Percentiles rank a stretch among this genome's conserved stretches.
Evolutionary conservation across 1,140 invertebrate species (phyloP).

Genomic region (Anadara kagoshimensis): DNA sequence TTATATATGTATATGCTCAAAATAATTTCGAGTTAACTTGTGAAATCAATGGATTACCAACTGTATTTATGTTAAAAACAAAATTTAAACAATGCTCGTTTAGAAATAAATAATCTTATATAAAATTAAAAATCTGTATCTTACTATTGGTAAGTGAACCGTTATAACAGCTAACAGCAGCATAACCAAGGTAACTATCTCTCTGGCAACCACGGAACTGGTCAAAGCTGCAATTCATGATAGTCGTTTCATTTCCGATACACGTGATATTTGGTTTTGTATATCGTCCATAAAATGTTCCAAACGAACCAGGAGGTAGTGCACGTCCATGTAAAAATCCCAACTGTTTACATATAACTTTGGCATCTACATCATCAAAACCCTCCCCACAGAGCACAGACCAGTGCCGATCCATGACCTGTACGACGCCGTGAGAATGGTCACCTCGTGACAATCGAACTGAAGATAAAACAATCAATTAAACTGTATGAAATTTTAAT

Average conservation of each 20-base stretch:
- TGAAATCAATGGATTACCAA: too few relatives aligned
- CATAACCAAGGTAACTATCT: slow-evolving; percentile 54
- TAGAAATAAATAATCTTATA: too few relatives aligned
- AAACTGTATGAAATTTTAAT: not conserved
- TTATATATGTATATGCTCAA: too few relatives aligned
- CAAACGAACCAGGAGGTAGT: slow-evolving; percentile 54
- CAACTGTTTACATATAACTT: slow-evolving; percentile 51
- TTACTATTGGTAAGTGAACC: slow-evolving; percentile 51
- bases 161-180: slow-evolving; percentile 61
- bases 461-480: slow-evolving; percentile 11
- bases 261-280: slow-evolving; percentile 52
- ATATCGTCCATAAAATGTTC: slow-evolving; percentile 50
- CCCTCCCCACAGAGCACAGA: slow-evolving; percentile 54
- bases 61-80: too few relatives aligned
- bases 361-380: slow-evolving; percentile 52
- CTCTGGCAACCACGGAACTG: slow-evolving; percentile 45
- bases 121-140: too few relatives aligned
- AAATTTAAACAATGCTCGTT: too few relatives aligned
- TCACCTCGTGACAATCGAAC: slow-evolving; percentile 54
- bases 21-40: too few relatives aligned
- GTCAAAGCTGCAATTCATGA: slow-evolving; percentile 52
- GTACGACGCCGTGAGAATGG: slow-evolving; percentile 57
- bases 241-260: slow-evolving; percentile 50
- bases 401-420: slow-evolving; percentile 53
- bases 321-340: slow-evolving; percentile 56